These are phyloP conservation scores for Hirudinaria manillensis DNA, from an alignment of 2,888 invertebrate species.

Conservation along the genomic window DNA sequence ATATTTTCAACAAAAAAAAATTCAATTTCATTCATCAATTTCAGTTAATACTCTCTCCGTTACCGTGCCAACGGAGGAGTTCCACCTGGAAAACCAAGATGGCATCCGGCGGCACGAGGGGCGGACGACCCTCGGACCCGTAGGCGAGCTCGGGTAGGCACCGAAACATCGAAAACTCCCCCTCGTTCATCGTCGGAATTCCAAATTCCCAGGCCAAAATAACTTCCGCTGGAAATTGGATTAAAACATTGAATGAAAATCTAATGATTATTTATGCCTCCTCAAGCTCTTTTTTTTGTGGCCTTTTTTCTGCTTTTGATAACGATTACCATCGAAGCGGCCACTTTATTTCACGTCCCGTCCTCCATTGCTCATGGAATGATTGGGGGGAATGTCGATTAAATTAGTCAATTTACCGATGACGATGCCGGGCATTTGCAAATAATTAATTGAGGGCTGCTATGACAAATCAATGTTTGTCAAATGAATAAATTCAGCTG, in stretches of 20 bases:
- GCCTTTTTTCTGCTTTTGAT: not conserved
- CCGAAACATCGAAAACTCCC: constrained; percentile 17
- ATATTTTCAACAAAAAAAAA: too few relatives aligned
- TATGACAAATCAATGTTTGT: too few relatives aligned
- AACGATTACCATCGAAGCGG: too few relatives aligned
- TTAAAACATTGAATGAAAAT: not conserved
- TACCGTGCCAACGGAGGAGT: constrained; percentile 28
- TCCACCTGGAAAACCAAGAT: constrained; percentile 14
- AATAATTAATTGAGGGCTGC: too few relatives aligned
- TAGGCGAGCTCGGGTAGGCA: not conserved
- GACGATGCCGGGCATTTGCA: too few relatives aligned
- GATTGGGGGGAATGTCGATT: too few relatives aligned
- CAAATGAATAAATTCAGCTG: too few relatives aligned
- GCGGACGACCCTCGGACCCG: constrained; percentile 9
- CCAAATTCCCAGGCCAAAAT: constrained; percentile 25
- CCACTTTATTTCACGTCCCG: too few relatives aligned
- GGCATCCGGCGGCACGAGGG: not conserved
- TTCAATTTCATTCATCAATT: too few relatives aligned
- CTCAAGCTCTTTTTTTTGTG: not conserved
- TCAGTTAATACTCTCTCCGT: too few relatives aligned
- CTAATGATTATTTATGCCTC: not conserved
- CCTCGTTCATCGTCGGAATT: constrained; percentile 22
- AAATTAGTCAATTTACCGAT: too few relatives aligned
- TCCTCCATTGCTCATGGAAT: too few relatives aligned
- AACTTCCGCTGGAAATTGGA: constrained; percentile 15